Conservation (phyloP, 2,888 invertebrate genomes). For the Gastrophysa polygoni region DNA sequence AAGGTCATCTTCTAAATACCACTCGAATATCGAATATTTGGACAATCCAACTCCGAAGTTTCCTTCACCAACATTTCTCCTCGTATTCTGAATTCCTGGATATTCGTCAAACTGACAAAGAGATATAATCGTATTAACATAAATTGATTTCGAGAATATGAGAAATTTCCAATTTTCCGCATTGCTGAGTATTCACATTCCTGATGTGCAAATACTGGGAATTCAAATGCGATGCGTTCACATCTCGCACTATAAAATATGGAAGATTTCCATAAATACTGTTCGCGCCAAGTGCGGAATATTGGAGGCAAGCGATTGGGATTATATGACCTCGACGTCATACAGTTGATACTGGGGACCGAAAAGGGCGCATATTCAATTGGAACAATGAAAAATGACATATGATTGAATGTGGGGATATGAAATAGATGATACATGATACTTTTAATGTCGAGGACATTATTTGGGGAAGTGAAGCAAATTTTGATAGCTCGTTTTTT, state of each 20-base stretch:
- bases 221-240: slow-evolving; percentile 22
- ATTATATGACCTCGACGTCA: not conserved
- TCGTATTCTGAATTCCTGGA: not conserved
- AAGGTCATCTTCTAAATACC: too few relatives aligned
- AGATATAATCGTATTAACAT: slow-evolving; percentile 45
- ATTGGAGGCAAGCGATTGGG: not conserved
- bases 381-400: not conserved
- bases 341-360: not conserved
- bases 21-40: too few relatives aligned
- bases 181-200: slow-evolving; percentile 24
- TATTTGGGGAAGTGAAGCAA: too few relatives aligned
- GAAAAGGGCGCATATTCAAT: not conserved
- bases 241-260: slow-evolving; percentile 21
- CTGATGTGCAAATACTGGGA: slow-evolving; percentile 24
- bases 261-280: slow-evolving; percentile 14
- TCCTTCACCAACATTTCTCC: too few relatives aligned
- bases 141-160: slow-evolving; percentile 44
- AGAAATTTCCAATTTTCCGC: slow-evolving; percentile 43
- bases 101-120: slow-evolving; percentile 36
- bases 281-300: not conserved
- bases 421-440: too few relatives aligned
- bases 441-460: too few relatives aligned
- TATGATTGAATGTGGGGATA: too few relatives aligned
- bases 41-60: too few relatives aligned
- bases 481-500: too few relatives aligned